These are phyloP conservation scores for Drosophila peninsularis DNA, from an alignment of 2,888 invertebrate species.

Conservation along the genomic window DNA sequence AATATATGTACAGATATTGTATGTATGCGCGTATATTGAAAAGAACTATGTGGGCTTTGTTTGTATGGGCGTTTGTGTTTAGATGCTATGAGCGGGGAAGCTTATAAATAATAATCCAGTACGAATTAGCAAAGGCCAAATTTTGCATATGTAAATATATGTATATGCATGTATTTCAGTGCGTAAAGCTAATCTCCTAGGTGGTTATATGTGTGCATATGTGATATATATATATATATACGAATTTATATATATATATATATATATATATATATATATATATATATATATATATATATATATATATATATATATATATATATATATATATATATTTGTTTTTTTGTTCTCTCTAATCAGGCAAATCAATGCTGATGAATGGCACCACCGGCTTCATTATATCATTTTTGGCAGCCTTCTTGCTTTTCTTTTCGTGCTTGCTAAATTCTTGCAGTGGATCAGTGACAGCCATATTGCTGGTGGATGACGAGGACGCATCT, in stretches of 20 bases:
- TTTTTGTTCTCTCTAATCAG: slow-evolving; percentile 87
- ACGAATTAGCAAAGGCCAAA: slow-evolving; percentile 65
- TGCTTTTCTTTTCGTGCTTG: slow-evolving; percentile 86
- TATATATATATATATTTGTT: slow-evolving; percentile 22
- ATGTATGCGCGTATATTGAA: slow-evolving; percentile 21
- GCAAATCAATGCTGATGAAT: slow-evolving; percentile 95
- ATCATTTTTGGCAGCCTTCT: slow-evolving; percentile 91
- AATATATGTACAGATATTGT: slow-evolving; percentile 45
- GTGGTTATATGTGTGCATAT: slow-evolving; percentile 15
- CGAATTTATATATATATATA: slow-evolving; percentile 2
- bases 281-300: slow-evolving; percentile 18
- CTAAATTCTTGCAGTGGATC: slow-evolving; percentile 72
- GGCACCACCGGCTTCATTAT: slow-evolving; percentile 94
- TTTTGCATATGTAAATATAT: slow-evolving; percentile 24
- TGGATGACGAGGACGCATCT: slow-evolving; percentile 72
- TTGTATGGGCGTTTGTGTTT: background rate
- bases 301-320: slow-evolving; percentile 8
- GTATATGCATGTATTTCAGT: slow-evolving; percentile 23
- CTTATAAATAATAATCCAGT: slow-evolving; percentile 74
- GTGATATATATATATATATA: slow-evolving; percentile 18
- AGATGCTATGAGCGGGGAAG: slow-evolving; percentile 13
- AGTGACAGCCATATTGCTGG: slow-evolving; percentile 77
- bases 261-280: slow-evolving; percentile 13
- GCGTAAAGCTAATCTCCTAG: slow-evolving; percentile 33
- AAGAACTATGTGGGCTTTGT: background rate